A percentile compares a stretch with the other conserved stretches of the same genome.
Evolutionary conservation across 2,113 vertebrate genomes (phyloP).

Genomic region (Proteles cristata): DNA sequence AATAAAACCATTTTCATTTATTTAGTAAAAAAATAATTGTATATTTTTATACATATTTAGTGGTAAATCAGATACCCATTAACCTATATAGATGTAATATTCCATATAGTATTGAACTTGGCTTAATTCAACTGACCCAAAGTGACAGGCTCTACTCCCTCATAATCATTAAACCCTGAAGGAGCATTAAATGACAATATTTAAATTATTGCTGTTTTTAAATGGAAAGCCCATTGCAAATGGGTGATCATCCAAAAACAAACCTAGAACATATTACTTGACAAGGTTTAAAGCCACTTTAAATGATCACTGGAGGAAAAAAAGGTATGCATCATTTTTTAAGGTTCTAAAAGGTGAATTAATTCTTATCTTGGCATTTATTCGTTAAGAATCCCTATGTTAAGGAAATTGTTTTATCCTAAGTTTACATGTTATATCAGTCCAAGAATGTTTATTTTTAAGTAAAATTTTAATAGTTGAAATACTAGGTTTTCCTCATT

Average conservation of each 20-base stretch:
- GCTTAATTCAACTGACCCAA: neutral
- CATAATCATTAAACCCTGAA: neutral
- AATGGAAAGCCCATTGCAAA: neutral
- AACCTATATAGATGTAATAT: neutral
- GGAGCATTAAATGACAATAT: neutral
- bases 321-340: neutral
- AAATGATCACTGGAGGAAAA: neutral
- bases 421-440: neutral
- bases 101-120: neutral
- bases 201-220: neutral
- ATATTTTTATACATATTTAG: neutral
- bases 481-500: conserved; percentile 26
- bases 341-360: neutral
- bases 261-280: neutral
- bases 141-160: neutral
- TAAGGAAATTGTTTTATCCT: neutral
- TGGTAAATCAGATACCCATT: neutral
- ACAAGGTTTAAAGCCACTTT: conserved; percentile 15
- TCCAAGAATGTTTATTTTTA: neutral
- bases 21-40: neutral
- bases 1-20: neutral
- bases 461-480: neutral
- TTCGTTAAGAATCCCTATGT: neutral
- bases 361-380: neutral
- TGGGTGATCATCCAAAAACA: neutral